Percentiles rank a stretch among this genome's conserved stretches.
These are phyloP conservation scores for Drosophila setifemur DNA, from an alignment of 1,140 invertebrate species.

Conservation along the genomic window DNA sequence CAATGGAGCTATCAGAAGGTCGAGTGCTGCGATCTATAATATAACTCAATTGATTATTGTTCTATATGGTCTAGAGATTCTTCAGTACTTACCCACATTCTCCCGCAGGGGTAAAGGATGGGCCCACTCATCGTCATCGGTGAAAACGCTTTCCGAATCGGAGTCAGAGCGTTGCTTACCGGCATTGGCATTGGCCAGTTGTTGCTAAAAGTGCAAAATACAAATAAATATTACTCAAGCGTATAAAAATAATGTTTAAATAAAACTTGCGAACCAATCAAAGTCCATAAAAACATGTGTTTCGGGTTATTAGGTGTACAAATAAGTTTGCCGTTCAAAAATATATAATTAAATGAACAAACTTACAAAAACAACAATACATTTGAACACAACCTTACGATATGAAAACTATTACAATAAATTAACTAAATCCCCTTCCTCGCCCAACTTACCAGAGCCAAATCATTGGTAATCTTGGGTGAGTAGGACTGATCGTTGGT, in stretches of 20 bases:
- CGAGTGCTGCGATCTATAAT: constrained; percentile 77
- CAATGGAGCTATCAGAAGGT: constrained; percentile 84
- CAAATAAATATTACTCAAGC: neutral
- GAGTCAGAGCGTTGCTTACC: constrained; percentile 83
- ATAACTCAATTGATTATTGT: neutral
- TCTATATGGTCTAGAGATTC: no score
- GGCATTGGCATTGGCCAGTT: constrained; percentile 55
- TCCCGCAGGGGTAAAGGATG: constrained; percentile 75
- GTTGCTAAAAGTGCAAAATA: constrained; percentile 39
- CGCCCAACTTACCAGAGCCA: constrained; percentile 50
- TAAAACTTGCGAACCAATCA: no score
- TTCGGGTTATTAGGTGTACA: no score
- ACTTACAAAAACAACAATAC: no score
- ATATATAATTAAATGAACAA: neutral
- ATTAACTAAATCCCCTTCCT: no score
- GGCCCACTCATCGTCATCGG: constrained; percentile 85
- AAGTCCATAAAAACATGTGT: no score
- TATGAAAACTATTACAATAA: neutral
- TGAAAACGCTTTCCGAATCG: constrained; percentile 85
- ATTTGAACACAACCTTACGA: no score
- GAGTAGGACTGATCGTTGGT: constrained; percentile 81
- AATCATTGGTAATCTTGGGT: constrained; percentile 81
- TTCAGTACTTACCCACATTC: constrained; percentile 67
- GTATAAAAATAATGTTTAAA: no score
- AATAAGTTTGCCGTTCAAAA: no score